phyloP scores from a whole-genome alignment of 2,888 invertebrate genomes.

The Nomada ruficornis region DNA sequence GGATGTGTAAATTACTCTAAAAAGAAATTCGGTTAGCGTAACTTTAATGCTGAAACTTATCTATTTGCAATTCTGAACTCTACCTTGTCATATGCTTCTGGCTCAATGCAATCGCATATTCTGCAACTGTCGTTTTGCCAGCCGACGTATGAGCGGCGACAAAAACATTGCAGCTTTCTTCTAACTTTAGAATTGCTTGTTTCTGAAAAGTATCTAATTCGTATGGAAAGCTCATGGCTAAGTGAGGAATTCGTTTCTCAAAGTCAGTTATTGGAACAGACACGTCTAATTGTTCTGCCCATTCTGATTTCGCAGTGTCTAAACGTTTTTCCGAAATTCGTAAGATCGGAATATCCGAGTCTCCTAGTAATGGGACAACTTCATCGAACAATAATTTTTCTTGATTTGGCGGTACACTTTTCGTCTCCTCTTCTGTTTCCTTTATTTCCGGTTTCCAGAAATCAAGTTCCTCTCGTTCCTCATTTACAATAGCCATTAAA shows the following conservation, averaged over 20 bases:
- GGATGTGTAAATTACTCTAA: constrained; percentile 96
- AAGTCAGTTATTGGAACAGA: constrained; percentile 93
- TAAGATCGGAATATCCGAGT: constrained; percentile 87
- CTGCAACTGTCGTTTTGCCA: constrained; percentile 99
- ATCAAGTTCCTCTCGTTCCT: constrained; percentile 87
- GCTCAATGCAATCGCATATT: constrained; percentile 99
- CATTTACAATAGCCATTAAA: constrained; percentile 87
- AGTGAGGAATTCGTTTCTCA: constrained; percentile 91
- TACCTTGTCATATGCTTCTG: constrained; percentile 95
- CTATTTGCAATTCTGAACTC: constrained; percentile 12
- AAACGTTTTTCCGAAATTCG: constrained; percentile 87
- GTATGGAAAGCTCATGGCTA: constrained; percentile 95
- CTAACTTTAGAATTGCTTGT: constrained; percentile 96
- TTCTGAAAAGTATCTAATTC: constrained; percentile 99
- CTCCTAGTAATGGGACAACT: constrained; percentile 71
- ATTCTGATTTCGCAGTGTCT: constrained; percentile 88
- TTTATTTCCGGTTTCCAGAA: constrained; percentile 71
- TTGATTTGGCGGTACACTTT: constrained; percentile 35
- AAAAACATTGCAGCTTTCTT: constrained; percentile 97
- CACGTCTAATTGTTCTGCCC: constrained; percentile 95
- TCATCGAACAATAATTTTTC: constrained; percentile 75
- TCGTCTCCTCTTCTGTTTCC: constrained; percentile 37
- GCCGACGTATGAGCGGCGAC: constrained; percentile 99
- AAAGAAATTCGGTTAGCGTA: constrained; percentile 23
- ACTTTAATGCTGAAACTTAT: constrained; percentile 10